These are phyloP conservation scores for Hippocampus kuda DNA, from an alignment of 2,797 vertebrate genomes.

Conservation along the genomic window DNA sequence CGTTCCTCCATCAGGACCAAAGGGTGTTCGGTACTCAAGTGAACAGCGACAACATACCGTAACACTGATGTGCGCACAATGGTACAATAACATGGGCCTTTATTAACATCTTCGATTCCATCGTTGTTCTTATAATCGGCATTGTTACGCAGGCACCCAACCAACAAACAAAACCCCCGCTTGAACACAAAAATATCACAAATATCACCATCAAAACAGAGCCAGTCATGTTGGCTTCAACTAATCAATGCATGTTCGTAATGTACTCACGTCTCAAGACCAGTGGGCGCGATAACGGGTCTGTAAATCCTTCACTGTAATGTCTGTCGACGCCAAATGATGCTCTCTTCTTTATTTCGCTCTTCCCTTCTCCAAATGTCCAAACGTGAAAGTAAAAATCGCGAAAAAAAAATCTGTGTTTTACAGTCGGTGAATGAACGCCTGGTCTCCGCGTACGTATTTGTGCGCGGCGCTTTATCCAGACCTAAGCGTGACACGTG, in stretches of 20 bases:
- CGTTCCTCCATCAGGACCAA: constrained; percentile 31
- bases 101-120: background rate
- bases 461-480: constrained; percentile 54
- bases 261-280: constrained; percentile 1
- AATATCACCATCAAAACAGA: background rate
- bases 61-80: background rate
- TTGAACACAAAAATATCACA: background rate
- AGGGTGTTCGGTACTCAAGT: constrained; percentile 11
- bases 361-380: background rate
- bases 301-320: background rate
- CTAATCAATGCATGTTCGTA: background rate
- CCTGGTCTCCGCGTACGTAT: constrained; percentile 8
- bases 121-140: background rate
- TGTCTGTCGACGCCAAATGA: background rate
- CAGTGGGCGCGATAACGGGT: background rate
- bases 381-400: background rate
- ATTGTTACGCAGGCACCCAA: background rate
- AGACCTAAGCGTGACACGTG: constrained; percentile 63
- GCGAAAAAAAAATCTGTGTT: background rate
- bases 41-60: background rate
- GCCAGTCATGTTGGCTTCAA: background rate
- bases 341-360: no score
- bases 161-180: background rate
- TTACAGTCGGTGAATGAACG: constrained; percentile 18
- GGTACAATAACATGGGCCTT: background rate